These are phyloP conservation scores for Papilio xuthus DNA, from an alignment of 1,140 invertebrate species.

Conservation along the genomic window DNA sequence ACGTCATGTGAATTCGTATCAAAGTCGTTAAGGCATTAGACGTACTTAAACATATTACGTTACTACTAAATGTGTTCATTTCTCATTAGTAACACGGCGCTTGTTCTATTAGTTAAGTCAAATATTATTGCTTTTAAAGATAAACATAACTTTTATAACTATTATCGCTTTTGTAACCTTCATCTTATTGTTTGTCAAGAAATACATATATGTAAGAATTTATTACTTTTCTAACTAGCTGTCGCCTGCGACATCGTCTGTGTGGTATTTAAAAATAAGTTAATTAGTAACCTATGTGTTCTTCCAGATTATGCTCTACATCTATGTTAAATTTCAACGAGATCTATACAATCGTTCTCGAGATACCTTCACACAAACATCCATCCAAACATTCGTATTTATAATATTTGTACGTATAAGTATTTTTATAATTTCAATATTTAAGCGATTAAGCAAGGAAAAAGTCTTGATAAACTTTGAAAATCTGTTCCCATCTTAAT, in stretches of 20 bases:
- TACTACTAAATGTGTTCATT: constrained; percentile 2
- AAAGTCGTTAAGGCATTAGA: neutral
- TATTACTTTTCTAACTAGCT: too few species aligned
- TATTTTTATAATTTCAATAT: neutral
- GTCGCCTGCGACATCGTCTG: too few species aligned
- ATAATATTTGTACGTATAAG: too few species aligned
- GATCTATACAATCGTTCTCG: too few species aligned
- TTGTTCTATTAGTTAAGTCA: neutral
- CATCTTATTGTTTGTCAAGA: neutral
- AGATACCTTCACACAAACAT: too few species aligned
- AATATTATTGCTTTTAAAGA: neutral
- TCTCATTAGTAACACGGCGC: constrained; percentile 5
- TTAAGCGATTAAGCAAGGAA: neutral
- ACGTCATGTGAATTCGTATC: neutral
- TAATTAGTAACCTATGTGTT: too few species aligned
- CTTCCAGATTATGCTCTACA: too few species aligned
- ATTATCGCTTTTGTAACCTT: neutral
- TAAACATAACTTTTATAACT: neutral
- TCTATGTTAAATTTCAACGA: too few species aligned
- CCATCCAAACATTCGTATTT: too few species aligned
- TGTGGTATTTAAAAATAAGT: too few species aligned
- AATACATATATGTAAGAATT: neutral
- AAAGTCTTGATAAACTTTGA: constrained; percentile 12
- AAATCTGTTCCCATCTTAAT: constrained; percentile 34
- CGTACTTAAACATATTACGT: neutral